These are phyloP conservation scores for Toxotes jaculatrix DNA, from an alignment of 2,113 vertebrate genomes.

Conservation along the genomic window DNA sequence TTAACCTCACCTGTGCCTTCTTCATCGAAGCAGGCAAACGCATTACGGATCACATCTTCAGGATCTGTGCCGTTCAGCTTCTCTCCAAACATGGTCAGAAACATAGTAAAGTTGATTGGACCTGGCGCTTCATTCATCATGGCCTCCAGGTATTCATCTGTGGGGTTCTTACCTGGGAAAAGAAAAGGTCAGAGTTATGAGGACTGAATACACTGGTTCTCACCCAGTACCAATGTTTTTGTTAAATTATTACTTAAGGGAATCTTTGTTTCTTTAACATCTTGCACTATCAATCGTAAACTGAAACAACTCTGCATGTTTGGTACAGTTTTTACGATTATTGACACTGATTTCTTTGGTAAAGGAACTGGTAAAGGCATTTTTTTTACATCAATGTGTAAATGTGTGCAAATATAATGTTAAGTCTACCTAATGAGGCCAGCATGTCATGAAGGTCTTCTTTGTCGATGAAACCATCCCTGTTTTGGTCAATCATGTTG, in stretches of 20 bases:
- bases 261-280: not conserved
- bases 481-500: constrained; percentile 97
- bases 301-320: too few species aligned
- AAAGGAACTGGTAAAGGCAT: not conserved
- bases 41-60: constrained; percentile 94
- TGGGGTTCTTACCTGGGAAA: constrained; percentile 91
- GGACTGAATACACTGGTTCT: not conserved
- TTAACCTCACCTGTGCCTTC: constrained; percentile 88
- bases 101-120: constrained; percentile 97
- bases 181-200: not conserved
- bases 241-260: too few species aligned
- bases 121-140: constrained; percentile 97
- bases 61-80: constrained; percentile 88
- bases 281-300: too few species aligned
- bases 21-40: constrained; percentile 96
- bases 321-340: not conserved
- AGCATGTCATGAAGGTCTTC: constrained; percentile 96
- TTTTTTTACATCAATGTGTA: not conserved
- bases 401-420: not conserved
- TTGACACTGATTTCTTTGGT: not conserved
- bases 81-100: constrained; percentile 98
- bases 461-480: constrained; percentile 94
- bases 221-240: not conserved
- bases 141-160: constrained; percentile 92
- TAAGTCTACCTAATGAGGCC: constrained; percentile 88